phyloP scores from a whole-genome alignment of 2,888 invertebrate species.

The Conchocele bisecta region DNA sequence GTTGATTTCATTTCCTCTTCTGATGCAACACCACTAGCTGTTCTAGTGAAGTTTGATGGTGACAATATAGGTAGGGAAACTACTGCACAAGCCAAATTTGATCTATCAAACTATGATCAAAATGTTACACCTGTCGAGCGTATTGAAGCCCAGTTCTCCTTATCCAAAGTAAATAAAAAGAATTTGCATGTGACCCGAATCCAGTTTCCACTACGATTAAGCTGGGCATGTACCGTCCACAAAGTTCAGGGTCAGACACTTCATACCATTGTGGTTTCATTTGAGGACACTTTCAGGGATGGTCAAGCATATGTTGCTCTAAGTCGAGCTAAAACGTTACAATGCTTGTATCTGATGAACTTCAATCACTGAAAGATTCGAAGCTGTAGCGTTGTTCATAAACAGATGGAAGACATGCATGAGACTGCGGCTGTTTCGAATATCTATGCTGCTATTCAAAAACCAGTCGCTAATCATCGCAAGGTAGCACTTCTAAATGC shows the following conservation, averaged over 20 bases:
- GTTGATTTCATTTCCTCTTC: neutral
- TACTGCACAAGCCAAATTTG: neutral
- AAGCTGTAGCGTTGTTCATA: neutral
- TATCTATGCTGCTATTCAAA: too few species aligned
- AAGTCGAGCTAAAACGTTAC: constrained; percentile 46
- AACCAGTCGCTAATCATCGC: too few species aligned
- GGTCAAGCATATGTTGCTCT: constrained; percentile 59
- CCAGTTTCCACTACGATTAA: constrained; percentile 26
- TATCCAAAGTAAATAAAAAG: neutral
- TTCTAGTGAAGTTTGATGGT: constrained; percentile 4
- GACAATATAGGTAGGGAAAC: neutral
- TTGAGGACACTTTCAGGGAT: constrained; percentile 31
- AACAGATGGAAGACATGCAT: too few species aligned
- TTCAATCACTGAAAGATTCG: constrained; percentile 32
- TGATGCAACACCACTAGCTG: neutral
- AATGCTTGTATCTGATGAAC: constrained; percentile 34
- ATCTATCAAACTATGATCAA: constrained; percentile 4
- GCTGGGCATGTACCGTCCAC: constrained; percentile 41
- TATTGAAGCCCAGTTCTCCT: too few species aligned
- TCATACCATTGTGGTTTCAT: constrained; percentile 45
- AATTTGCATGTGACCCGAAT: constrained; percentile 27
- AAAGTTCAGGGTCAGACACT: constrained; percentile 54
- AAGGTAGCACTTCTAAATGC: constrained; percentile 29
- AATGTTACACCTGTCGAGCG: constrained; percentile 9
- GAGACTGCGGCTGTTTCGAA: too few species aligned